Percentiles rank a stretch among this genome's conserved stretches.
These are phyloP conservation scores for Mionectes olivaceus DNA, from an alignment of 2,797 vertebrate species.

Conservation along the genomic window DNA sequence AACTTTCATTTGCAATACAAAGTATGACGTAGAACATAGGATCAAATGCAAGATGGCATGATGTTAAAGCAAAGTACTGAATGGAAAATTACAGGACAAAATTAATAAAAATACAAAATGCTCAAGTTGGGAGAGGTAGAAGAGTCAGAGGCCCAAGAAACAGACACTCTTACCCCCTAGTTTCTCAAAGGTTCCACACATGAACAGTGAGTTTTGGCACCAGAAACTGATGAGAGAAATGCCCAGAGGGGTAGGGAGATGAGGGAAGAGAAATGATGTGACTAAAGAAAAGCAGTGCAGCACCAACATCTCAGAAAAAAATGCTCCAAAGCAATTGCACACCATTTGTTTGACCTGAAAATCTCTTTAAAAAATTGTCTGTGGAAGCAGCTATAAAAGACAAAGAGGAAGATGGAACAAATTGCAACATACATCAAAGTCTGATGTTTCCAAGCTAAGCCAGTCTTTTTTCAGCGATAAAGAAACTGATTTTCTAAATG, in stretches of 20 bases:
- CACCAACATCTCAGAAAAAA: neutral
- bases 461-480: conserved; percentile 12
- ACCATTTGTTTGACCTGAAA: neutral
- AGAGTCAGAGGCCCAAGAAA: neutral
- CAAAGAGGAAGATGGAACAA: conserved; percentile 10
- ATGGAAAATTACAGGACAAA: neutral
- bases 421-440: neutral
- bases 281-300: neutral
- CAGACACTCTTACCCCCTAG: neutral
- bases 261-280: neutral
- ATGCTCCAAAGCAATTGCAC: neutral
- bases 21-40: neutral
- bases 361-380: neutral
- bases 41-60: neutral
- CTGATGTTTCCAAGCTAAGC: neutral
- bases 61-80: neutral
- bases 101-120: neutral
- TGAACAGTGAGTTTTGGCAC: neutral
- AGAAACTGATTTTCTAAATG: neutral
- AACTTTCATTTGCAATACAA: neutral
- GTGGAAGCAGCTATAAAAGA: neutral
- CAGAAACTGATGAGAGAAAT: neutral
- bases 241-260: neutral
- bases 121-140: neutral
- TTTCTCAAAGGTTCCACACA: neutral